phyloP scores from a whole-genome alignment of 2,888 invertebrate species.

The Allacma fusca region DNA sequence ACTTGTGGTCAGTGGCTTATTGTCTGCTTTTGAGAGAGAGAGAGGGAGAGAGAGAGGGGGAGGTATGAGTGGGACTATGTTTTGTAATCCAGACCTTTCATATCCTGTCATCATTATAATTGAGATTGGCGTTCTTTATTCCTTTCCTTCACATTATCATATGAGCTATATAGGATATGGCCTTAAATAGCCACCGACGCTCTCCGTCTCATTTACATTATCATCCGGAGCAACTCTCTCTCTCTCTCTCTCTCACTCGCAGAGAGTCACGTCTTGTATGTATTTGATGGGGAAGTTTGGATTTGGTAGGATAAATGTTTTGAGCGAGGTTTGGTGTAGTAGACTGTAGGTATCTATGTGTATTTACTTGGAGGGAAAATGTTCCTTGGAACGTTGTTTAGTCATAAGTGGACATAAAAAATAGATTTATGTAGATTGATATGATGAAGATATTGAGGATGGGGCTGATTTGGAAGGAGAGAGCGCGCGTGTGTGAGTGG shows the following conservation, averaged over 20 bases:
- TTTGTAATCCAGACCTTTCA: not conserved
- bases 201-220: no score
- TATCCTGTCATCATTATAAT: constrained; percentile 43
- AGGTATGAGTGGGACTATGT: no score
- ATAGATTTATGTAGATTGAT: constrained; percentile 16
- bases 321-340: no score
- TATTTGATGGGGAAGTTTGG: no score
- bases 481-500: not conserved
- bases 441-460: constrained; percentile 11
- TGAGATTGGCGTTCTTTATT: constrained; percentile 38
- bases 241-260: no score
- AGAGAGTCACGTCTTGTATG: no score
- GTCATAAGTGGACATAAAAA: not conserved
- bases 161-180: not conserved
- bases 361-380: not conserved
- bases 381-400: not conserved
- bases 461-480: not conserved
- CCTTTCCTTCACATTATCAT: not conserved
- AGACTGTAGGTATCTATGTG: not conserved
- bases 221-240: no score
- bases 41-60: no score
- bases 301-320: no score
- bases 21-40: no score
- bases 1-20: no score
- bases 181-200: constrained; percentile 27